phyloP scores from a whole-genome alignment of 2,113 vertebrate genomes.

The Sebastes fasciatus region DNA sequence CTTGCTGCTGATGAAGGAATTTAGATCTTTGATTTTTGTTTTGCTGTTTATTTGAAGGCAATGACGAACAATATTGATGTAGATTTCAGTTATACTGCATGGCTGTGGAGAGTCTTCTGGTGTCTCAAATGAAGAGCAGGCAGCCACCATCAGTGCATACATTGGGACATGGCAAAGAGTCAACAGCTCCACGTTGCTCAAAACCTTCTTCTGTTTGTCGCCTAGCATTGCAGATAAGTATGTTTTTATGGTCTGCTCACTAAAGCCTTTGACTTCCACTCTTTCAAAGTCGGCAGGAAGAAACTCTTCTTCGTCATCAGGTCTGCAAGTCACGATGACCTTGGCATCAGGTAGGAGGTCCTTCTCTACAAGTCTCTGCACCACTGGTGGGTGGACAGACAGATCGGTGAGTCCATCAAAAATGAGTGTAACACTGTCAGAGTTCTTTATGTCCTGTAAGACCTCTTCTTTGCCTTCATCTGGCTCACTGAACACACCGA shows the following conservation, averaged over 20 bases:
- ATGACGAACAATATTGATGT: too few species aligned
- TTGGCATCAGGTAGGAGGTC: slow-evolving; percentile 39
- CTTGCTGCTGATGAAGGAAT: too few species aligned
- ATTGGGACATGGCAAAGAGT: too few species aligned
- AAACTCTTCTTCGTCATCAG: slow-evolving; percentile 22
- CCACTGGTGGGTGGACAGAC: slow-evolving; percentile 3
- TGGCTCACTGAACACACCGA: slow-evolving; percentile 25
- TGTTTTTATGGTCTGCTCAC: slow-evolving; percentile 31
- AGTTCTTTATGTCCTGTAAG: slow-evolving; percentile 42
- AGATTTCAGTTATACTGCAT: too few species aligned
- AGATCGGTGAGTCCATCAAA: slow-evolving; percentile 42
- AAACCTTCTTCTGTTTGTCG: too few species aligned
- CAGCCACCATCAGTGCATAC: too few species aligned
- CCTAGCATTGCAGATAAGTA: too few species aligned
- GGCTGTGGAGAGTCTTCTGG: too few species aligned
- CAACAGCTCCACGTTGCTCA: too few species aligned
- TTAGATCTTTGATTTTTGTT: too few species aligned
- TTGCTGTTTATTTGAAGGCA: too few species aligned
- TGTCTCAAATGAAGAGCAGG: too few species aligned
- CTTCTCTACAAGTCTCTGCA: neutral
- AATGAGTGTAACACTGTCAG: slow-evolving; percentile 42
- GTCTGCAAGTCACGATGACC: slow-evolving; percentile 50
- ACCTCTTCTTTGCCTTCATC: slow-evolving; percentile 40
- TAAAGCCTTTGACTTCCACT: slow-evolving; percentile 61
- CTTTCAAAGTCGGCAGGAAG: neutral